phyloP scores from a whole-genome alignment of 2,797 vertebrate species.

The Pelochelys cantorii region DNA sequence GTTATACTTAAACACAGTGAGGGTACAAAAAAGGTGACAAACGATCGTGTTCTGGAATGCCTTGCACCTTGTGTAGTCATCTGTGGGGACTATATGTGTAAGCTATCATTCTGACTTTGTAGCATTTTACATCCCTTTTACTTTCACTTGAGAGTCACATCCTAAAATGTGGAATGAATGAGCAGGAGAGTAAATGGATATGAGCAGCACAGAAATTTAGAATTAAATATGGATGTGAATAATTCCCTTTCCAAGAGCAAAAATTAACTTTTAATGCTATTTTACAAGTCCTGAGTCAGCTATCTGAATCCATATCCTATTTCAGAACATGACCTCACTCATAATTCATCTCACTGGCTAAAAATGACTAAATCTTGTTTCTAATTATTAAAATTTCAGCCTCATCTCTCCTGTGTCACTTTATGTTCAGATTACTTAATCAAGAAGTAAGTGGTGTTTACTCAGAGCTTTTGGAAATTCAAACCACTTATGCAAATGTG shows the following conservation, averaged over 20 bases:
- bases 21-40: not conserved
- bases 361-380: conserved; percentile 17
- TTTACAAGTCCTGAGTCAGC: not conserved
- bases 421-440: conserved; percentile 41
- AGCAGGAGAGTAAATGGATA: not conserved
- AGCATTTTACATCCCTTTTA: not conserved
- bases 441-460: conserved; percentile 30
- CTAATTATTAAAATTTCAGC: conserved; percentile 22
- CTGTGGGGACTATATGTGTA: accelerated
- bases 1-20: not conserved
- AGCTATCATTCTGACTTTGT: not conserved
- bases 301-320: not conserved
- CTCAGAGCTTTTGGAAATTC: conserved; percentile 55
- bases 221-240: not conserved
- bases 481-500: conserved; percentile 61
- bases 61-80: not conserved
- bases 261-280: not conserved
- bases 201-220: not conserved
- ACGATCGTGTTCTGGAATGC: not conserved
- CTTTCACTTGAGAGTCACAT: not conserved
- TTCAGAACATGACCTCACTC: not conserved
- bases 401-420: not conserved
- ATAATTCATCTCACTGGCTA: conserved; percentile 7
- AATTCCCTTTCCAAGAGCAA: not conserved
- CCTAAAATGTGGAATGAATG: not conserved